Conservation (phyloP, 2,888 invertebrate species). For the Boloria euphrosyne region DNA sequence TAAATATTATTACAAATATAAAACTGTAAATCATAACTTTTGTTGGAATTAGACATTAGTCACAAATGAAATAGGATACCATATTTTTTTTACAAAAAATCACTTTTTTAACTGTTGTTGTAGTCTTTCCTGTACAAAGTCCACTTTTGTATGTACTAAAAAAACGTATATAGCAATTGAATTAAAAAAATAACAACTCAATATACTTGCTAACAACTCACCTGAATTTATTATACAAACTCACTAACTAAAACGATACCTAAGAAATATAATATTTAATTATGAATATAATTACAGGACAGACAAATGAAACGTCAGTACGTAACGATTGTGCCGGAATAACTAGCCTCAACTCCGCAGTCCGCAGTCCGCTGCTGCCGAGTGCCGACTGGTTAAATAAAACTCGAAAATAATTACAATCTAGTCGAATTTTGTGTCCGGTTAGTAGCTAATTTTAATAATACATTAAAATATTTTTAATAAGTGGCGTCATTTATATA, state of each 20-base stretch:
- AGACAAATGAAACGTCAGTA: slow-evolving; percentile 15
- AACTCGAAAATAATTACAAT: slow-evolving; percentile 8
- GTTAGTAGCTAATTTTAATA: not conserved
- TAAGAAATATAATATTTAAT: not conserved
- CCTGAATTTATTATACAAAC: too few species aligned
- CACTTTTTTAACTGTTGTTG: not conserved
- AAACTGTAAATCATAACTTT: too few species aligned
- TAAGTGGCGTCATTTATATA: not conserved
- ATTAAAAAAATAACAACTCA: not conserved
- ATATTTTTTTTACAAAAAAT: not conserved
- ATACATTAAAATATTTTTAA: not conserved
- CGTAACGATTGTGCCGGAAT: slow-evolving; percentile 8
- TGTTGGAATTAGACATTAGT: too few species aligned
- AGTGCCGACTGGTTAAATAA: too few species aligned
- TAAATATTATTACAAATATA: too few species aligned
- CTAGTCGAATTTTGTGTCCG: not conserved
- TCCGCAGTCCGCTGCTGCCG: too few species aligned
- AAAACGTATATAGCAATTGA: not conserved
- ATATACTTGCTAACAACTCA: too few species aligned
- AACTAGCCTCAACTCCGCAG: not conserved
- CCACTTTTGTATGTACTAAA: slow-evolving; percentile 23
- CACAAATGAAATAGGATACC: not conserved
- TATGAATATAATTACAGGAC: slow-evolving; percentile 1
- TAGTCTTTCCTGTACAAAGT: slow-evolving; percentile 35
- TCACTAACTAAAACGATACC: not conserved